Conservation (phyloP, 2,113 vertebrate species). For the Spermophilus dauricus region DNA sequence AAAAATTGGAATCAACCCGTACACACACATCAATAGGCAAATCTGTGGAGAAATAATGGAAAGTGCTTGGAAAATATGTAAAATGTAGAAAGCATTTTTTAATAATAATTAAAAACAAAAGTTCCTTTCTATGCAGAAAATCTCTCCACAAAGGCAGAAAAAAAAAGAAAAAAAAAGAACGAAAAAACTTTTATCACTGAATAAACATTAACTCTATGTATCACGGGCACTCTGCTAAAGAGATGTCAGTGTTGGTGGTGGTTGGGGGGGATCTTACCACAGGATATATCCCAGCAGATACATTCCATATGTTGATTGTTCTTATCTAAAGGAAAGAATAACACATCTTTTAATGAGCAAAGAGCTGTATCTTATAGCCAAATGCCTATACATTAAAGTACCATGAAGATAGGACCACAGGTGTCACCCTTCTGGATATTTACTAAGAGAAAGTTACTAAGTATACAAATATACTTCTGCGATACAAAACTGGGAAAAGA, state of each 20-base stretch:
- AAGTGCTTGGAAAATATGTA: background rate
- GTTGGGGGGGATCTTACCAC: background rate
- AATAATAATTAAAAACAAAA: background rate
- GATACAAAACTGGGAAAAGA: background rate
- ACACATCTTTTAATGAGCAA: background rate
- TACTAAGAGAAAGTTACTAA: background rate
- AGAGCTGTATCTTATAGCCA: background rate
- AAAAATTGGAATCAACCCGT: background rate
- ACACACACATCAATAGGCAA: background rate
- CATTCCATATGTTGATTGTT: background rate
- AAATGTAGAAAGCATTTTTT: background rate
- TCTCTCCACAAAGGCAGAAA: background rate
- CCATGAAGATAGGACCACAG: too few relatives aligned
- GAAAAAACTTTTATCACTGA: background rate
- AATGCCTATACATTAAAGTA: background rate
- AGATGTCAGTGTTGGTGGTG: too few relatives aligned
- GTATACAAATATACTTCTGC: background rate
- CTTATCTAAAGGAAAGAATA: background rate
- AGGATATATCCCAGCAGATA: background rate
- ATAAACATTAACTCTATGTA: background rate
- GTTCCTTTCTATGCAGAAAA: background rate
- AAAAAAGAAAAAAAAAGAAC: background rate
- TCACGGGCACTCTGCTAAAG: background rate
- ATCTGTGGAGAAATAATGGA: background rate
- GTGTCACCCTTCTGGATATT: background rate